A percentile compares a stretch with the other conserved stretches of the same genome.
phyloP scores from a whole-genome alignment of 2,113 vertebrate species.

The Gambusia holbrooki region DNA sequence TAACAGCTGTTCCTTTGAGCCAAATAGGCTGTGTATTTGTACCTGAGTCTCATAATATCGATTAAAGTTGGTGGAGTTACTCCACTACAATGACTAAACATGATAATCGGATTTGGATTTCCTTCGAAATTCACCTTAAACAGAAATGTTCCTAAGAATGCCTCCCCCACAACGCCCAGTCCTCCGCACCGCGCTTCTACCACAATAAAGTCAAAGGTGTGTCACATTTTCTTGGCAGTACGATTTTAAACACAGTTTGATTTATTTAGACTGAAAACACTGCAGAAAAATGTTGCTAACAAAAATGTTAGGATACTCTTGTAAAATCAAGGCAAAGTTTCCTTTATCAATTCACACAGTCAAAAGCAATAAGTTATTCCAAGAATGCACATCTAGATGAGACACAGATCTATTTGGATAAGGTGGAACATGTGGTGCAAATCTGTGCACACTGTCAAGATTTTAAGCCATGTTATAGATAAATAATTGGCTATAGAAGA shows the following conservation, averaged over 20 bases:
- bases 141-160: neutral
- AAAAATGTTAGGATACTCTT: neutral
- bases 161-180: too few species aligned
- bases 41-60: neutral
- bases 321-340: neutral
- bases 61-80: neutral
- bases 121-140: neutral
- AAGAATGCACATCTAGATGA: neutral
- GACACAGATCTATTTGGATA: neutral
- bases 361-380: neutral
- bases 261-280: neutral
- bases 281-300: neutral
- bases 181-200: neutral
- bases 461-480: neutral
- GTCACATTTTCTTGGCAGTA: neutral
- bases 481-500: neutral
- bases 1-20: neutral
- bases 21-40: neutral
- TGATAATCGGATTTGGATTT: conserved; percentile 1
- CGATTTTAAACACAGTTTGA: neutral
- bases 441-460: neutral
- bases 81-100: neutral
- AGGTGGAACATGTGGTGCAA: neutral
- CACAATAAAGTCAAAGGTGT: neutral
- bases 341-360: neutral